phyloP scores from a whole-genome alignment of 2,113 vertebrate species.

The Condylura cristata region DNA sequence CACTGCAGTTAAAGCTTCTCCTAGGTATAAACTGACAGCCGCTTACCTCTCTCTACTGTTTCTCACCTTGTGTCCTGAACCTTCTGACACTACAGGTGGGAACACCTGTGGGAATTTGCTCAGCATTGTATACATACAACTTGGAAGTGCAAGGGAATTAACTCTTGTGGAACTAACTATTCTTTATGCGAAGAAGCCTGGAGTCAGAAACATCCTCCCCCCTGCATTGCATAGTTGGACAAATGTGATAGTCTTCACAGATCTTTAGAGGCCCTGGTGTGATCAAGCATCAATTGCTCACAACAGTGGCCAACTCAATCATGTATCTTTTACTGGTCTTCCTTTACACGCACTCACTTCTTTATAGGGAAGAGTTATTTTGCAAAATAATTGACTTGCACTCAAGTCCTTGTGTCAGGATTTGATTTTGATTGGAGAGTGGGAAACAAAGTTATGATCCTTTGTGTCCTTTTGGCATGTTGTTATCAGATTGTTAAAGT shows the following conservation, averaged over 20 bases:
- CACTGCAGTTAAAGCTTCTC: neutral
- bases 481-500: neutral
- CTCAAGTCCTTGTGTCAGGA: neutral
- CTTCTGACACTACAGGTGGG: neutral
- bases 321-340: neutral
- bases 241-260: neutral
- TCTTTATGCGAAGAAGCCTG: neutral
- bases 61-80: neutral
- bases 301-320: neutral
- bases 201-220: neutral
- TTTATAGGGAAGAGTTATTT: neutral
- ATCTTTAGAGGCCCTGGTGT: neutral
- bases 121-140: neutral
- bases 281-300: neutral
- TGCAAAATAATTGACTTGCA: neutral
- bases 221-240: no score
- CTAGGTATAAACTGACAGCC: neutral
- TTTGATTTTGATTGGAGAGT: neutral
- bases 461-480: neutral
- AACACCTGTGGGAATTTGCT: neutral
- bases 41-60: neutral
- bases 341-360: no score
- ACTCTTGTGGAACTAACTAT: rapidly evolving
- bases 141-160: neutral
- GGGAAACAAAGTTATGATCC: neutral